A percentile compares a stretch with the other conserved stretches of the same genome.
Evolutionary conservation across 2,113 vertebrate species (phyloP).

Genomic region (Patagioenas fasciata): DNA sequence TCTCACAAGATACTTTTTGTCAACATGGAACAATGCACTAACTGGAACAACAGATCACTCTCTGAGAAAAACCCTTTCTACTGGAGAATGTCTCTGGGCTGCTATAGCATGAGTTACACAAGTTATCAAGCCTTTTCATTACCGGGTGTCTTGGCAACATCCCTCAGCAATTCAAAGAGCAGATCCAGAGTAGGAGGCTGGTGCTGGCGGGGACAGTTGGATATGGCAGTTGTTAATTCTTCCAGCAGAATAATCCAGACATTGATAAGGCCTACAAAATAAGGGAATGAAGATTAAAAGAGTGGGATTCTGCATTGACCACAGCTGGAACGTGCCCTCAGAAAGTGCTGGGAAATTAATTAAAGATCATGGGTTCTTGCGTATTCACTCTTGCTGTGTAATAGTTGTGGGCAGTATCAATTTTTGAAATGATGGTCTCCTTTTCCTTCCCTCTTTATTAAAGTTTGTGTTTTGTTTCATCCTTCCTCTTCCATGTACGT

Average conservation of each 20-base stretch:
- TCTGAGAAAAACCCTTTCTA: not conserved
- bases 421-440: not conserved
- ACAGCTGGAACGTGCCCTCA: not conserved
- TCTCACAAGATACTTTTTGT: not conserved
- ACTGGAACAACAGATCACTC: not conserved
- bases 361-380: not conserved
- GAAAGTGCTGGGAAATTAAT: not conserved
- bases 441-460: not conserved
- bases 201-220: conserved; percentile 95
- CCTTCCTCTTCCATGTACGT: not conserved
- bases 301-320: not conserved
- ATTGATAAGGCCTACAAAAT: conserved; percentile 89
- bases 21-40: not conserved
- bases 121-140: conserved; percentile 14
- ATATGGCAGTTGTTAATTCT: conserved; percentile 93
- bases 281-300: conserved; percentile 5
- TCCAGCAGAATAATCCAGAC: conserved; percentile 95
- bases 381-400: not conserved
- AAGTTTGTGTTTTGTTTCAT: not conserved
- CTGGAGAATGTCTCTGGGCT: not conserved
- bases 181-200: conserved; percentile 94
- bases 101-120: not conserved
- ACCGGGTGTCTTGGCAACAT: conserved; percentile 89
- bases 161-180: conserved; percentile 91
- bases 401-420: not conserved